Base-by-base conservation (phyloP, 2,797 vertebrate species). In the Acanthopagrus latus region DNA sequence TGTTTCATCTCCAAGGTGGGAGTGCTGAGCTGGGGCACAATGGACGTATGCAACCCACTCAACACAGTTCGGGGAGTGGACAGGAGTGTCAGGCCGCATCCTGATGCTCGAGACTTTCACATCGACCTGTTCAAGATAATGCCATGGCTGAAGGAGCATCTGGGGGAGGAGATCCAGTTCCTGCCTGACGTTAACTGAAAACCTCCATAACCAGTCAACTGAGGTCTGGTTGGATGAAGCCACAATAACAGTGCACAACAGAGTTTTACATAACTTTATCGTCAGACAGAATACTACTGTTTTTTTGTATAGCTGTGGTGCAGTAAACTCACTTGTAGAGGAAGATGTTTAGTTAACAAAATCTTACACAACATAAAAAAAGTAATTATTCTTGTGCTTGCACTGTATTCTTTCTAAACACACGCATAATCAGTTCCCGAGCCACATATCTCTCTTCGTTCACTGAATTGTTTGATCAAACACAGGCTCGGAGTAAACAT, bases 11-110 rank as follows among this genome's bases (percentile, higher is more conserved):
- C 5, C 79, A 95, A 96, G 95, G 92, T 96, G 80, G 95, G 90
- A 25, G 82, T 96, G 1, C 72, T 96, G 79, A 95, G 92, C 86
- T 96, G 95, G 95, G 95, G 95, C 54, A 94, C 71, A 11, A 62
- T 0, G 11, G 2, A 91, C 0, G 1, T 86, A 1, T 95, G 94
- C 12, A 3, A 71, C 0, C 1, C 0, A 0, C 0, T 0, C 3
- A 3, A 2, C 3, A 0, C 6, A 3, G 1, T 0, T 0, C 0
- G 0, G 2, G 21, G 0, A 17, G 0, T 0, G 2, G 0, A 13
- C 48, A 56, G 3, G 7, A 54, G 10, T 1, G 13, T 55, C 50
- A 44, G 0, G 0, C 86, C 76, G 1, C 91, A 86, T 51, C 63
- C 76, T 0, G 76, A 90, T 0, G 95, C 94, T 0, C 89, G 95